A percentile compares a stretch with the other conserved stretches of the same genome.
Evolutionary conservation across 2,797 vertebrate species (phyloP).

Genomic region (Limosa lapponica): DNA sequence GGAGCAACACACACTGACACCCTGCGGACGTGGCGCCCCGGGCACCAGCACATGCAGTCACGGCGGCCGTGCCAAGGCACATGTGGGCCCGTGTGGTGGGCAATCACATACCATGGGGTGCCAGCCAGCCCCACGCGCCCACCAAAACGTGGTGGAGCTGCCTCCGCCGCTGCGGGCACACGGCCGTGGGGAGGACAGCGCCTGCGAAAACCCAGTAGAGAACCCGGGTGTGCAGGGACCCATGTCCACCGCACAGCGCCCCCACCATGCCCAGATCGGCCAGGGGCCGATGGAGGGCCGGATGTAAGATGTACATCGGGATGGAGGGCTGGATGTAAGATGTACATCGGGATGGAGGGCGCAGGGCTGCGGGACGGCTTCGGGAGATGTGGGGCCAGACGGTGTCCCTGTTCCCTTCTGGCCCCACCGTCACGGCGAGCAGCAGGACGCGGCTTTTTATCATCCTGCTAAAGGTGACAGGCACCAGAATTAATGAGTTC

Average conservation of each 20-base stretch:
- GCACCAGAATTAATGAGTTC: conserved; percentile 5
- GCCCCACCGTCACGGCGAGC: accelerated
- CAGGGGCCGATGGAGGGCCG: neutral
- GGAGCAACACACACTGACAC: neutral
- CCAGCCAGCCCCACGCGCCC: accelerated
- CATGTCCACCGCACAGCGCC: too few species aligned
- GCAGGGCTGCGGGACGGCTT: accelerated
- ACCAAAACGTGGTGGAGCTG: neutral
- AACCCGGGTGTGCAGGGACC: accelerated
- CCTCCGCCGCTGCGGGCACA: neutral
- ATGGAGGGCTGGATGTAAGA: neutral
- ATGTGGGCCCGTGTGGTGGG: neutral
- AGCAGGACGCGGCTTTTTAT: neutral
- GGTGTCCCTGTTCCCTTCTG: neutral
- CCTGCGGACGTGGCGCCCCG: accelerated
- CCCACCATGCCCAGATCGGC: neutral
- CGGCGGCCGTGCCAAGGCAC: accelerated
- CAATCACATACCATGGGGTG: accelerated
- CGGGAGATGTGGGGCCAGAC: accelerated
- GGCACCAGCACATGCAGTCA: accelerated
- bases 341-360: accelerated
- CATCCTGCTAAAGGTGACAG: neutral
- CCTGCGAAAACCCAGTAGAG: neutral
- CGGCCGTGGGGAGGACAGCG: accelerated
- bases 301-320: neutral